Conservation (phyloP, 1,140 invertebrate genomes). For the Drosophila repleta region DNA sequence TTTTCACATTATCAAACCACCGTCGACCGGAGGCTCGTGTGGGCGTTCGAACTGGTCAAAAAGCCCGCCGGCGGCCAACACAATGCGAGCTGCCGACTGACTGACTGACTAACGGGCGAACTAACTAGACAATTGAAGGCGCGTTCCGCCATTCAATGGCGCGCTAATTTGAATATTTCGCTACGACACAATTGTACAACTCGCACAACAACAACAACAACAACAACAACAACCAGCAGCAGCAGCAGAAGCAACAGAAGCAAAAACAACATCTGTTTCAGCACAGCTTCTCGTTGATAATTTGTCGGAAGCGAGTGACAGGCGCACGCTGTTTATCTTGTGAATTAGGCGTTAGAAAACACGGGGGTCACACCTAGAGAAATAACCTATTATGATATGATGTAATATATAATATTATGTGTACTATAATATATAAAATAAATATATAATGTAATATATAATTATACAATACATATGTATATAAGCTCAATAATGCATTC, state of each 20-base stretch:
- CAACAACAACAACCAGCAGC: conserved; percentile 54
- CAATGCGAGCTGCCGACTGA: conserved; percentile 32
- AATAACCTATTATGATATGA: conserved; percentile 4
- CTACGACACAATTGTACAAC: conserved; percentile 57
- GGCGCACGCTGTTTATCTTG: conserved; percentile 76
- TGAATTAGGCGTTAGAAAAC: conserved; percentile 59
- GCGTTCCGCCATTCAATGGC: conserved; percentile 54
- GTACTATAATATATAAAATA: too few relatives aligned
- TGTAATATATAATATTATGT: too few relatives aligned
- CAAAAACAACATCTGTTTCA: conserved; percentile 16
- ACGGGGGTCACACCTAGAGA: conserved; percentile 47
- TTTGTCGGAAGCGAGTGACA: conserved; percentile 77
- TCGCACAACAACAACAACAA: conserved; percentile 13
- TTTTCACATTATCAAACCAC: conserved; percentile 66
- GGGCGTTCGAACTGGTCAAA: conserved; percentile 63
- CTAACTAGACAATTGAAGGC: conserved; percentile 61
- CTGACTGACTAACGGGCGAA: conserved; percentile 29
- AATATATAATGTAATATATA: too few relatives aligned
- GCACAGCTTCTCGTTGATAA: conserved; percentile 57
- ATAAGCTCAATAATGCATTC: too few relatives aligned
- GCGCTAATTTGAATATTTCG: conserved; percentile 76
- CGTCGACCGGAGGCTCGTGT: conserved; percentile 30
- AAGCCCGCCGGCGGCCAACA: conserved; percentile 53
- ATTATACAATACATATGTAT: too few relatives aligned
- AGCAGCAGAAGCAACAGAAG: background rate